Evolutionary conservation across 1,140 invertebrate species (phyloP).

Genomic region (Phenacoccus solenopsis): DNA sequence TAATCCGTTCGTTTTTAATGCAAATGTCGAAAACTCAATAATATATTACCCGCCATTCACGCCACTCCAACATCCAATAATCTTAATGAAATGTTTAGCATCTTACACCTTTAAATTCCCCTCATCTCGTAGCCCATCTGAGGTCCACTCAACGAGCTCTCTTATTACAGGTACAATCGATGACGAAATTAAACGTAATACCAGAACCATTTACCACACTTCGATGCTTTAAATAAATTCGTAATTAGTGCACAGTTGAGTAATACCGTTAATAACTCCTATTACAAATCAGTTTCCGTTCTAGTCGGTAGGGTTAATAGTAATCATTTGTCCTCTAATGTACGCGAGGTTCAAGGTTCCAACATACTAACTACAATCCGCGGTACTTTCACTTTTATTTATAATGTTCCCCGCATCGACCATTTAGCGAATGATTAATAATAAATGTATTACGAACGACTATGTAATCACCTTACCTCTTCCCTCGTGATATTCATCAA

Average conservation of each 20-base stretch:
- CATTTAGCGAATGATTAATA: not conserved
- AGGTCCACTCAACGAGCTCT: too few species aligned
- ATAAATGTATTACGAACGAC: not conserved
- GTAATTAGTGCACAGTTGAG: not conserved
- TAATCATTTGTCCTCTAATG: not conserved
- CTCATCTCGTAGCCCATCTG: too few species aligned
- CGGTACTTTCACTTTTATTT: not conserved
- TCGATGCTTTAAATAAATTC: too few species aligned
- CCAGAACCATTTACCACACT: too few species aligned
- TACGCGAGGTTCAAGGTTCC: not conserved
- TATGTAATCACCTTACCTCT: not conserved
- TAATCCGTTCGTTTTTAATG: too few species aligned
- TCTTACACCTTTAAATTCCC: too few species aligned
- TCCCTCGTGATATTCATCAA: too few species aligned
- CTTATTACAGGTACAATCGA: too few species aligned
- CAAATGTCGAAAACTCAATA: too few species aligned
- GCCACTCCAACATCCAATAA: too few species aligned
- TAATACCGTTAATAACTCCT: not conserved
- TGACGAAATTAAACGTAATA: not conserved
- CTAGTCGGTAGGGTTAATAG: not conserved
- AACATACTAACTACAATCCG: not conserved
- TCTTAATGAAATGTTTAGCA: too few species aligned
- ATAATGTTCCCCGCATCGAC: not conserved
- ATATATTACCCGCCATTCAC: too few species aligned
- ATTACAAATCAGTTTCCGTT: not conserved